These are phyloP conservation scores for Plodia interpunctella DNA, from an alignment of 1,140 invertebrate genomes.

Conservation along the genomic window DNA sequence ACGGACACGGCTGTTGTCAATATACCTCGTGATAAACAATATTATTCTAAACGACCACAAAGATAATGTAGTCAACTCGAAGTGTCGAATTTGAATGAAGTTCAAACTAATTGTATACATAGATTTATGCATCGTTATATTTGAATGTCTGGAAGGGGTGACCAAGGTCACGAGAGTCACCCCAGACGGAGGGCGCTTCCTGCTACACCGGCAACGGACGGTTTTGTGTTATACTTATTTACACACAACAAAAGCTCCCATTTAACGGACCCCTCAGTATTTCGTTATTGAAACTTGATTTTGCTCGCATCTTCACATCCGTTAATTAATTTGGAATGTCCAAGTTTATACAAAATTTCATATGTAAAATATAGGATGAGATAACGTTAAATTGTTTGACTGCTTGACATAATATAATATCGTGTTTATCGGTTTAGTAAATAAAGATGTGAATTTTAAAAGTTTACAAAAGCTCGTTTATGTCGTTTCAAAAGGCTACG, in stretches of 20 bases:
- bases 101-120: background rate
- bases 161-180: constrained; percentile 52
- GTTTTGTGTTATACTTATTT: background rate
- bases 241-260: background rate
- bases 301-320: no score
- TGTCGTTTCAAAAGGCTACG: background rate
- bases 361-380: no score
- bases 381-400: no score
- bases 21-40: constrained; percentile 10
- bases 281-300: no score
- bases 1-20: constrained; percentile 5
- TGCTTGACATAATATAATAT: no score
- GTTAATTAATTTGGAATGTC: no score
- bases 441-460: no score
- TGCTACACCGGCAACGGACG: background rate
- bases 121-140: constrained; percentile 4
- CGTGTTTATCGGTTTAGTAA: no score
- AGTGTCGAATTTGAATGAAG: background rate
- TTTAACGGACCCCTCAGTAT: background rate
- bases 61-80: background rate
- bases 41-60: constrained; percentile 3
- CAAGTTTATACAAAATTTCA: background rate
- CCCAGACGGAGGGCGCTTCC: constrained; percentile 53
- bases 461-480: background rate
- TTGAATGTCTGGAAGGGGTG: constrained; percentile 37